Evolutionary conservation across 2,888 invertebrate species (phyloP), one percentile per base, ranked within the genome.

Genomic region (Odontocolon sp.): DNA sequence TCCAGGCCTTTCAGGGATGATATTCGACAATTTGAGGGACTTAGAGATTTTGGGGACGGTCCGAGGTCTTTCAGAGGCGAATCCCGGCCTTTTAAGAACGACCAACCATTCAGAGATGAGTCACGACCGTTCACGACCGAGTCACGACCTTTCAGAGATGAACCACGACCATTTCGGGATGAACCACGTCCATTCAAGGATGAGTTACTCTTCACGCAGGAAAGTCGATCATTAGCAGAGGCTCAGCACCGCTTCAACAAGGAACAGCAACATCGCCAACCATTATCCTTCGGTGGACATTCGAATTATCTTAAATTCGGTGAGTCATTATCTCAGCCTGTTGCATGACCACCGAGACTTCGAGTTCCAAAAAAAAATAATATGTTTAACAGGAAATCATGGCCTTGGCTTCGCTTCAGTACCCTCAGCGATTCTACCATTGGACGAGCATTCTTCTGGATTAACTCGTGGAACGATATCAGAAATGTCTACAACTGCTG

Each of bases 241-340:
- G 72, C 77, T 33, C 77, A 72, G 3, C 56, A 77, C 59, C 77
- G 72, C 23, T 72, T 64, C 47, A 64, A 69, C 52, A 72, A 77
- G 57, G 77, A 77, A 23, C 77, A 77, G 6, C 33, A 80, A 18
- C 36, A 72, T 4, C 76, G 81, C n/a, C 81, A 83, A 21, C 71
- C 81, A 1, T 72, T 80, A 0, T 82, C 84, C 0, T 86, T 84
- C 50, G 82, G 78, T 0, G 85, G 82, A 11, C 81, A 84, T 16
- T 78, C 80, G n/a, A 83, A 78, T 78, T 84, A 86, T 54, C 77
- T 86, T 42, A 84, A 84, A 72, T 83, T 81, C 54, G 86, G 87
- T 88, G 33, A 78, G 77, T 71, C 2, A 3, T 28, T n/a, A 28
- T 16, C 9, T n/a, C 11, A 40, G 3, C 14, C 26, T 28, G n/a